These are phyloP conservation scores for Mongoloraphidia duomilia DNA, from an alignment of 2,888 invertebrate genomes.

Conservation along the genomic window DNA sequence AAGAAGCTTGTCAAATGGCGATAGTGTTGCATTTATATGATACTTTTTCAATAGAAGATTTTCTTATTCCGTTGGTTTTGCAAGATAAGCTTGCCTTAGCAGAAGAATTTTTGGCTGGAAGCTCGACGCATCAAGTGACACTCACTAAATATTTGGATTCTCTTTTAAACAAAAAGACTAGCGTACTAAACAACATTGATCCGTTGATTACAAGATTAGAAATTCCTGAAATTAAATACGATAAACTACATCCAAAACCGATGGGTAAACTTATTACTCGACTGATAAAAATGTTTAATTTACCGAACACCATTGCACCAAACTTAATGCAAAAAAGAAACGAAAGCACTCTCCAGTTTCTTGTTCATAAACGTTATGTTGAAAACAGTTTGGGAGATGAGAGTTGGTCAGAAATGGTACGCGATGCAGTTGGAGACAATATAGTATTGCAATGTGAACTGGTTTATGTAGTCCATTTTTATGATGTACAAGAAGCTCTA, in stretches of 20 bases:
- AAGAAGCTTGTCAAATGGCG: slow-evolving; percentile 52
- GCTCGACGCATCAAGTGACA: slow-evolving; percentile 46
- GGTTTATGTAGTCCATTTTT: slow-evolving; percentile 42
- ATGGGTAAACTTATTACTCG: slow-evolving; percentile 64
- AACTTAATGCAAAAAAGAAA: slow-evolving; percentile 60
- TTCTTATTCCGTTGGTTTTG: slow-evolving; percentile 63
- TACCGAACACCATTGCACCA: slow-evolving; percentile 52
- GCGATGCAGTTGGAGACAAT: slow-evolving; percentile 51
- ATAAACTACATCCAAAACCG: slow-evolving; percentile 56
- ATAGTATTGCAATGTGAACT: slow-evolving; percentile 48
- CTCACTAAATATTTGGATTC: slow-evolving; percentile 58
- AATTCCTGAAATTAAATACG: slow-evolving; percentile 53
- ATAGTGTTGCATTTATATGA: slow-evolving; percentile 50
- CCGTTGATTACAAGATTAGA: slow-evolving; percentile 40
- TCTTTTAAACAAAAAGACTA: slow-evolving; percentile 44
- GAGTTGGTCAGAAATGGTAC: slow-evolving; percentile 72
- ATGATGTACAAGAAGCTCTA: slow-evolving; percentile 52
- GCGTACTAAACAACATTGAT: slow-evolving; percentile 40
- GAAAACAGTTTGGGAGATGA: slow-evolving; percentile 55
- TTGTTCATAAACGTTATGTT: slow-evolving; percentile 60
- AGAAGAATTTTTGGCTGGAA: slow-evolving; percentile 58
- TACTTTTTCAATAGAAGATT: slow-evolving; percentile 51
- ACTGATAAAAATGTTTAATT: slow-evolving; percentile 58
- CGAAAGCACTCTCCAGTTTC: slow-evolving; percentile 60
- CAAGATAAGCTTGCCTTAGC: slow-evolving; percentile 66